Percentiles rank a stretch among this genome's conserved stretches.
phyloP scores from a whole-genome alignment of 2,113 vertebrate species.

The Sceloporus tristichus region DNA sequence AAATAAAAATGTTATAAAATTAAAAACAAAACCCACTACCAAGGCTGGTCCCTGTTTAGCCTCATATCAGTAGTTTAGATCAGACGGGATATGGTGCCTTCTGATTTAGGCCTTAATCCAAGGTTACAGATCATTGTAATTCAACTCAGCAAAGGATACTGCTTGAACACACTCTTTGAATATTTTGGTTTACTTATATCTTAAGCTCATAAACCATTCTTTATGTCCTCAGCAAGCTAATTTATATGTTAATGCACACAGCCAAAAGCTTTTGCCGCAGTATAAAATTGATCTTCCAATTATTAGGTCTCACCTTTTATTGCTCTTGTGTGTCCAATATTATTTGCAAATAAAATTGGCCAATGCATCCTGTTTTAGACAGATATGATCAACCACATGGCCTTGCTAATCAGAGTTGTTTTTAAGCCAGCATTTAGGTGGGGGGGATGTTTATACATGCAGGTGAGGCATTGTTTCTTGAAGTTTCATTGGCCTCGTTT shows the following conservation, averaged over 20 bases:
- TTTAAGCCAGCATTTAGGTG: constrained; percentile 39
- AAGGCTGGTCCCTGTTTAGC: no score
- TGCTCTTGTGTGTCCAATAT: constrained; percentile 52
- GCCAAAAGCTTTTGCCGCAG: constrained; percentile 34
- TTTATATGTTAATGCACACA: constrained; percentile 57
- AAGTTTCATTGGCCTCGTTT: constrained; percentile 45
- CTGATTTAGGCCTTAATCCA: no score
- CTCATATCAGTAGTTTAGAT: no score
- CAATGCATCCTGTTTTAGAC: constrained; percentile 45
- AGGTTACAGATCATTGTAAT: background rate
- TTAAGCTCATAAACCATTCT: constrained; percentile 18
- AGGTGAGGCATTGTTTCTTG: constrained; percentile 43
- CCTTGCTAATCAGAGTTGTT: constrained; percentile 52
- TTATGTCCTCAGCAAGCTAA: constrained; percentile 34
- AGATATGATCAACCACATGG: constrained; percentile 52
- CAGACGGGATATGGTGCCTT: no score
- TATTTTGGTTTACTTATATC: constrained; percentile 16
- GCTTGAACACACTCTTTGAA: background rate
- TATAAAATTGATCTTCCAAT: constrained; percentile 52
- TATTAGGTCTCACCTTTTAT: constrained; percentile 56
- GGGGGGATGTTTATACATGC: constrained; percentile 51
- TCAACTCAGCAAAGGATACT: background rate
- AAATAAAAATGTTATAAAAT: no score
- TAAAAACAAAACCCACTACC: no score
- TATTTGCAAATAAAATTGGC: constrained; percentile 65